These are phyloP conservation scores for Drosophila funebris DNA, from an alignment of 1,140 invertebrate species.

Conservation along the genomic window DNA sequence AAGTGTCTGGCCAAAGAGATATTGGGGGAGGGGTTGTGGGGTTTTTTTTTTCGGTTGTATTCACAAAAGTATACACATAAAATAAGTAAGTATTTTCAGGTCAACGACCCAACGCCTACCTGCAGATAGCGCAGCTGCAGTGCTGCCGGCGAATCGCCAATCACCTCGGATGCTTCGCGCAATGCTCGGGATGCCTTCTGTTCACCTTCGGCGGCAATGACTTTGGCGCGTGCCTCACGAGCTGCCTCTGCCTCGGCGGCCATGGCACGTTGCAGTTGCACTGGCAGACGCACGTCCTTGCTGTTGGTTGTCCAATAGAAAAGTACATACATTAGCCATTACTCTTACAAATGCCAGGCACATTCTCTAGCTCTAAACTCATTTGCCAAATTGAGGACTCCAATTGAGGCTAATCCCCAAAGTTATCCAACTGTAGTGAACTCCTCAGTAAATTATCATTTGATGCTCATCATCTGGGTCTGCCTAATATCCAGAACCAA, in stretches of 20 bases:
- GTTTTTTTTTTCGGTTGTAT: background rate
- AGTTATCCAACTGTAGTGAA: background rate
- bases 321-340: conserved; percentile 56
- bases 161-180: conserved; percentile 96
- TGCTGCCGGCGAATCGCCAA: conserved; percentile 95
- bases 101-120: conserved; percentile 49
- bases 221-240: conserved; percentile 91
- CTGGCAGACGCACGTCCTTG: conserved; percentile 95
- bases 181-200: conserved; percentile 95
- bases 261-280: conserved; percentile 95
- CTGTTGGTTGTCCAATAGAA: conserved; percentile 84
- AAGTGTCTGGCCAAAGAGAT: conserved; percentile 88
- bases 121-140: conserved; percentile 87
- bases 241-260: conserved; percentile 96
- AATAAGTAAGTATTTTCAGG: conserved; percentile 2
- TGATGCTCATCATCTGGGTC: background rate
- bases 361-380: conserved; percentile 3
- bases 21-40: background rate
- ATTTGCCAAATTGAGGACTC: conserved; percentile 1
- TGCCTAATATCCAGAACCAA: background rate
- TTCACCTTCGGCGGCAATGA: conserved; percentile 93
- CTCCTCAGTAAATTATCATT: background rate
- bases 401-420: background rate
- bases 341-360: background rate
- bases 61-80: background rate